Evolutionary conservation across 92 coral and sea anemone genomes (phyloP).

Genomic region (Montipora capitata): DNA sequence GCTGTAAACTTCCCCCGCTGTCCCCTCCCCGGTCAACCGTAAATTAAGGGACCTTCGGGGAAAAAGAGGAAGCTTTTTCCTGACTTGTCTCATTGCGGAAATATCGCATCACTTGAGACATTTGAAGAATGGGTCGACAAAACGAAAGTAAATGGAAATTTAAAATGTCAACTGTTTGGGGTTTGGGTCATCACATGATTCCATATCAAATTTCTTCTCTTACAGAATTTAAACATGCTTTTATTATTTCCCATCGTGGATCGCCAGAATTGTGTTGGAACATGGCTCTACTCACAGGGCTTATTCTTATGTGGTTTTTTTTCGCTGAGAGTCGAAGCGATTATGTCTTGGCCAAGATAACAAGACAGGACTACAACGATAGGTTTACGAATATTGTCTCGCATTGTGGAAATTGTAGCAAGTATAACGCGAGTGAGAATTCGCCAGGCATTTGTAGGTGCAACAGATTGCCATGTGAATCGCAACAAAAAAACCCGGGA

Average conservation of each 20-base stretch:
- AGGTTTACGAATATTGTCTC: neutral
- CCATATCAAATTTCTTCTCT: neutral
- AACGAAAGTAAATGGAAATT: neutral
- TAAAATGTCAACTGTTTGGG: neutral
- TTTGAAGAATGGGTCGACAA: neutral
- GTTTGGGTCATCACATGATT: slow-evolving; percentile 16
- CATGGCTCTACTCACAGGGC: slow-evolving; percentile 3
- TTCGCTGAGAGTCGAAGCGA: neutral
- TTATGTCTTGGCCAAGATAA: neutral
- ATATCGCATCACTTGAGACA: no score
- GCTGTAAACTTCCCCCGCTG: no score
- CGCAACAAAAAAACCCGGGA: neutral
- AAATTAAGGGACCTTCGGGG: no score
- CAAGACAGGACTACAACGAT: neutral
- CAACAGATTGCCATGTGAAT: neutral
- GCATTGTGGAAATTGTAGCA: neutral
- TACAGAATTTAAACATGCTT: neutral
- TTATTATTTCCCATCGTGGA: neutral
- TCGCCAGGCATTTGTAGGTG: neutral
- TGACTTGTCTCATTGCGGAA: no score
- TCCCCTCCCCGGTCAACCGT: no score
- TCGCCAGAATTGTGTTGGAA: neutral
- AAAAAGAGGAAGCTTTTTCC: no score
- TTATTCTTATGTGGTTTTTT: slow-evolving; percentile 39
- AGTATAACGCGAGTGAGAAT: neutral